These are phyloP conservation scores for Albula goreensis DNA, from an alignment of 2,113 vertebrate species.

Conservation along the genomic window DNA sequence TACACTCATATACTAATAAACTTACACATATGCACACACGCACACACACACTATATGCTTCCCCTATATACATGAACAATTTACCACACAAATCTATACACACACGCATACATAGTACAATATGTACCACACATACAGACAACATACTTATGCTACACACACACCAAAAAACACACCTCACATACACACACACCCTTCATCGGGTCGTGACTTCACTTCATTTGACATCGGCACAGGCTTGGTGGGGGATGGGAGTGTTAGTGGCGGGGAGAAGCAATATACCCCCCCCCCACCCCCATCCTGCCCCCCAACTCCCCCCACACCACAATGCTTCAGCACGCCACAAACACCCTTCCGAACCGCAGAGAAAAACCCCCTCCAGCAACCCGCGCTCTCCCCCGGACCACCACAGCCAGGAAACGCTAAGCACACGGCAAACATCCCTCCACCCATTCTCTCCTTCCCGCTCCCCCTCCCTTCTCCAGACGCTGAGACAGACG, in stretches of 20 bases:
- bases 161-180: background rate
- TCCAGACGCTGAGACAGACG: conserved; percentile 59
- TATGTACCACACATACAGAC: conserved; percentile 1
- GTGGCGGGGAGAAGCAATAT: conserved; percentile 65
- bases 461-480: conserved; percentile 44
- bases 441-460: background rate
- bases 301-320: no score
- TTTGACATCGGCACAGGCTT: conserved; percentile 84
- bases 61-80: conserved; percentile 50
- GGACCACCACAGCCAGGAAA: background rate
- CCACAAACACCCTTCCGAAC: no score
- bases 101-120: background rate
- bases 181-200: conserved; percentile 63
- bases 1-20: no score
- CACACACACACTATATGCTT: background rate
- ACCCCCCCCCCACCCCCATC: background rate
- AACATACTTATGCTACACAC: conserved; percentile 5
- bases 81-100: background rate
- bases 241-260: conserved; percentile 80
- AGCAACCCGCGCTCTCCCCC: background rate
- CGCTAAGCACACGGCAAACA: background rate
- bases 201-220: conserved; percentile 92
- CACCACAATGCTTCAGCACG: background rate
- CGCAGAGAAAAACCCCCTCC: background rate
- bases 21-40: background rate